Evolutionary conservation across 2,888 invertebrate species (phyloP), one percentile per base, ranked within the genome.

Genomic region (Incurvaria masculella): DNA sequence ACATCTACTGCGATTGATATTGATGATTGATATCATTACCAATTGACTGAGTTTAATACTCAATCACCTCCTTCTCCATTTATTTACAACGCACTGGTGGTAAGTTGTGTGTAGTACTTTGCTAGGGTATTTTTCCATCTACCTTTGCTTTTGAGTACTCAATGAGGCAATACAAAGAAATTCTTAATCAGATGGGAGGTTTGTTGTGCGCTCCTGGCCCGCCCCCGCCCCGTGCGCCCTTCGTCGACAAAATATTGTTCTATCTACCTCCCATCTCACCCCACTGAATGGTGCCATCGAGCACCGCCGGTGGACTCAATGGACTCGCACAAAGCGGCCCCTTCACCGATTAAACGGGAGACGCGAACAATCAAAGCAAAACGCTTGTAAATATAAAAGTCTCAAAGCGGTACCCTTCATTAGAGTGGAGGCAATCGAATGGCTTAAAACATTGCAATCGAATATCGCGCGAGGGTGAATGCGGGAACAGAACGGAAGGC

Each of bases 391-490:
- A 33, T 33, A 33, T 33, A 72, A 72, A 69, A 68, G 57, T 52
- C 59, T 57, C 61, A 64, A 64, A 66, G 68, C 69, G 76, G 72
- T 73, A 75, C 73, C 72, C 69, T 74, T 76, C 73, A 69, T 67
- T 63, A 62, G 61, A 59, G 65, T 61, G 65, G 69, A 64, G 76
- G 78, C 72, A 78, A 78, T 78, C 78, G 78, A 76, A 78, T 73
- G 67, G 67, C 69, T 72, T 75, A 72, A 74, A 75, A 74, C 74
- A 74, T 70, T 71, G 73, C 68, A 69, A 75, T 73, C 66, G 69
- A 72, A 74, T 71, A 69, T 65, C 66, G 65, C 67, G 60, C 56
- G 59, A 61, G 57, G 65, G 66, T 64, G 68, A 68, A 68, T 68
- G 62, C 62, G 56, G 61, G 59, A n/a, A n/a, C 51, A 50, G 57